Evolutionary conservation across 2,113 vertebrate species (phyloP), one percentile per base, ranked within the genome.

Genomic region (Entelurus aequoreus): DNA sequence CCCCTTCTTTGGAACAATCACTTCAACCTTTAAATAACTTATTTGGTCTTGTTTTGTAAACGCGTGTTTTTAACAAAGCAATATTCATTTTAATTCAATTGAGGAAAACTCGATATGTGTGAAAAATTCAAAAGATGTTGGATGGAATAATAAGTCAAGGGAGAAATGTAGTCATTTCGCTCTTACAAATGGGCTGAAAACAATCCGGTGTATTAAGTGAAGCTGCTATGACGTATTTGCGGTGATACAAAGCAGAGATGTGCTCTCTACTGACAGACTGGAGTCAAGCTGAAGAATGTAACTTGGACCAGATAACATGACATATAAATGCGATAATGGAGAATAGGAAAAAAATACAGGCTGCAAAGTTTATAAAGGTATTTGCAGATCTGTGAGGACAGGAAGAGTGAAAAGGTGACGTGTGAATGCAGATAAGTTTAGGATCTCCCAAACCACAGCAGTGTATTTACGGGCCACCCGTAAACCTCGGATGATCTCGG

Each of bases 401-500:
- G 74, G 64, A 70, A 76, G 61, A 75, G 53, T 54, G 63, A 67
- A 21, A 14, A 53, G 71, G 64, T 15, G 42, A 61, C 52, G 42
- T 56, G 51, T 55, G 57, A 3, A 8, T 44, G 21, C 55, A 60
- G 49, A 76, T 74, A 63, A 81, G 49, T 72, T 71, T 56, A 59
- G 48, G 12, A 69, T 76, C 80, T 84, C 79, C 75, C 52, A 75
- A 88, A 84, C 67, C 78, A 62, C 63, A 70, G 64, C 69, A 71
- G 57, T 16, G 38, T 69, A 86, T 86, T 90, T 86, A 87, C 75
- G 81, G 68, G 66, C 70, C 53, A 54, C 63, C 64, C 67, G 56
- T 85, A 88, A 88, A 90, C 82, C 76, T 72, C 66, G 50, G 77
- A 79, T 84, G 85, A 87, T 87, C 83, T 79, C 16, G 8, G 65